These are phyloP conservation scores for Meghimatium bilineatum DNA, from an alignment of 2,888 invertebrate species.

Conservation along the genomic window DNA sequence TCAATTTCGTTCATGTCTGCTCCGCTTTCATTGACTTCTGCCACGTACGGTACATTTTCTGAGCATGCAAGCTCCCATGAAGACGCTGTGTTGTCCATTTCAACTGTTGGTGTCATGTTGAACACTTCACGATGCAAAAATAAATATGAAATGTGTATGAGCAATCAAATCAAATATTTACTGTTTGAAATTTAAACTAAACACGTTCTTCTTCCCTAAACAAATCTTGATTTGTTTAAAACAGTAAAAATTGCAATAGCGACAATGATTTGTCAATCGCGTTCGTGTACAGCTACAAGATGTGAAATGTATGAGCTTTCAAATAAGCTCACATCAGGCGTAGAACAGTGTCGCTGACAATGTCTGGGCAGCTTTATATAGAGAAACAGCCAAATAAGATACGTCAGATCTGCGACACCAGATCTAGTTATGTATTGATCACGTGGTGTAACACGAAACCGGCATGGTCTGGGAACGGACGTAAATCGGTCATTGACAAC, in stretches of 20 bases:
- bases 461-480: neutral
- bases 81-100: neutral
- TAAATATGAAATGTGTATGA: too few relatives aligned
- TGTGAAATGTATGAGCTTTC: too few relatives aligned
- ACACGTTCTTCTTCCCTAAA: too few relatives aligned
- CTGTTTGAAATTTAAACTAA: too few relatives aligned
- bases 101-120: conserved; percentile 28
- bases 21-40: neutral
- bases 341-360: neutral
- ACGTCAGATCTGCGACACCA: neutral
- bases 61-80: neutral
- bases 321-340: too few relatives aligned
- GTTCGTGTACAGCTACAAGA: too few relatives aligned
- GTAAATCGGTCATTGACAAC: neutral
- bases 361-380: neutral
- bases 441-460: neutral
- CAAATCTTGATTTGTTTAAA: too few relatives aligned
- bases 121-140: neutral
- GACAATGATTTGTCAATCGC: too few relatives aligned
- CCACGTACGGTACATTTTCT: neutral
- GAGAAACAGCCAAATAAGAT: neutral
- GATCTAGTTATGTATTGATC: neutral
- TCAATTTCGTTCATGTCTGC: neutral
- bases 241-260: too few relatives aligned
- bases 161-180: too few relatives aligned